phyloP scores from a whole-genome alignment of 2,113 vertebrate genomes.

The Percopsis transmontana region DNA sequence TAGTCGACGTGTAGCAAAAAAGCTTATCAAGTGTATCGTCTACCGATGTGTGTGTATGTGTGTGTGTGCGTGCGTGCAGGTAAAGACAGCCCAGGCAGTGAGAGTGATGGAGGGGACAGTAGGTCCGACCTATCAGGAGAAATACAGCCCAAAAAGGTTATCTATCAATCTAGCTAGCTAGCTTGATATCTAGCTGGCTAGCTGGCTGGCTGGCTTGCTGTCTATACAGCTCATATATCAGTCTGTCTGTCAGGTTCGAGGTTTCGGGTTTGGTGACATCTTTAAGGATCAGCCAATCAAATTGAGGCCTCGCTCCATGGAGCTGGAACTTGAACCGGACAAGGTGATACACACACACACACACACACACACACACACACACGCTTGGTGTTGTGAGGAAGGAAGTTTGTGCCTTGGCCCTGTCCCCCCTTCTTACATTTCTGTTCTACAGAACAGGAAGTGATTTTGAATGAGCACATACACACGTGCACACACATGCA shows the following conservation, averaged over 20 bases:
- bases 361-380: constrained; percentile 21
- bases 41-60: constrained; percentile 11
- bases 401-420: constrained; percentile 46
- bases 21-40: neutral
- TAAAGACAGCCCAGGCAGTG: constrained; percentile 92
- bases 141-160: constrained; percentile 92
- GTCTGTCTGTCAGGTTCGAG: constrained; percentile 74
- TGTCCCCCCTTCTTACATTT: constrained; percentile 58
- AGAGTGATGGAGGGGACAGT: constrained; percentile 91
- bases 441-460: constrained; percentile 59
- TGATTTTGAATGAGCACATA: constrained; percentile 22
- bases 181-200: neutral
- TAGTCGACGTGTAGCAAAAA: neutral
- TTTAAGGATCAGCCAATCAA: constrained; percentile 98
- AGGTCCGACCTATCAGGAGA: constrained; percentile 86
- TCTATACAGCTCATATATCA: neutral
- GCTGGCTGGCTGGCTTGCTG: neutral
- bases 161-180: neutral
- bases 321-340: constrained; percentile 87
- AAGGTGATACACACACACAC: constrained; percentile 79
- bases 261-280: constrained; percentile 97
- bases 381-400: constrained; percentile 34
- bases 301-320: constrained; percentile 92
- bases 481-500: neutral
- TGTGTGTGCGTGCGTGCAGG: constrained; percentile 70